Evolutionary conservation across 2,113 vertebrate species (phyloP).

Genomic region (Leiothrix lutea): DNA sequence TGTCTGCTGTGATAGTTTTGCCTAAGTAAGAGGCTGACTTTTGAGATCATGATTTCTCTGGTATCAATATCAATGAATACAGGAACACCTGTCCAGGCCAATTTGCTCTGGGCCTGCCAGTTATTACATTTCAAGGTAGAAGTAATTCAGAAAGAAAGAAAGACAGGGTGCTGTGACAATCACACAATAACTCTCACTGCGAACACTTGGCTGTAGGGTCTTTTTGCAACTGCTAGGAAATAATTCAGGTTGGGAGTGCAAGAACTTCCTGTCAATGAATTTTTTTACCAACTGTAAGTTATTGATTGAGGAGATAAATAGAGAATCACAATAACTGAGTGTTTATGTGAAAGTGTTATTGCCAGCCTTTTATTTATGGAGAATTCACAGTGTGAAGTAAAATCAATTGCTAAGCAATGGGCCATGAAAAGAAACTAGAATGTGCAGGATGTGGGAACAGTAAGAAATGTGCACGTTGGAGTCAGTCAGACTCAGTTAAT

Average conservation of each 20-base stretch:
- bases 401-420: conserved; percentile 41
- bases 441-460: background rate
- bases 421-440: background rate
- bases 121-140: background rate
- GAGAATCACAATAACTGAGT: background rate
- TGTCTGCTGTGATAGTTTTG: background rate
- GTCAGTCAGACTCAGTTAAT: background rate
- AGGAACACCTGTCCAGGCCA: background rate
- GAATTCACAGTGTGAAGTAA: conserved; percentile 4
- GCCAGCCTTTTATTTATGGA: background rate
- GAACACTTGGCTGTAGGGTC: background rate
- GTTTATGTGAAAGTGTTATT: background rate
- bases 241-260: background rate
- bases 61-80: background rate
- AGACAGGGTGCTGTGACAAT: background rate
- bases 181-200: background rate
- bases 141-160: background rate
- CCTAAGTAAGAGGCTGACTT: background rate
- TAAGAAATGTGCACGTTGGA: background rate
- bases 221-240: background rate
- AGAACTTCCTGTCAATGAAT: background rate
- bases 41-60: background rate
- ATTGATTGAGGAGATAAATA: background rate
- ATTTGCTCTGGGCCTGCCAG: background rate
- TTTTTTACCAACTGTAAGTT: background rate